Percentiles rank a stretch among this genome's conserved stretches.
Conservation (phyloP, 2,797 vertebrate species). For the Darevskia mixta region DNA sequence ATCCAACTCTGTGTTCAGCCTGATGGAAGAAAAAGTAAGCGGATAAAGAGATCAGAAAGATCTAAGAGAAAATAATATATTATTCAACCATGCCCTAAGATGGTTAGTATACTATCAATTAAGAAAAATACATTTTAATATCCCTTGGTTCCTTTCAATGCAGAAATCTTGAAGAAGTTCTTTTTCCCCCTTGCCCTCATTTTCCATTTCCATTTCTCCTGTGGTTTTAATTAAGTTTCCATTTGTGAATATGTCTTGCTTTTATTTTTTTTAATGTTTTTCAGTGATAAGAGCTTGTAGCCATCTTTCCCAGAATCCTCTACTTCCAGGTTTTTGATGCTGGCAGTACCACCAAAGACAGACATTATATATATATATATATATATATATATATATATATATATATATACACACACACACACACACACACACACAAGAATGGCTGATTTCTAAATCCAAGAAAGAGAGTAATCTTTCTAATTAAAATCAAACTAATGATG, state of each 20-base stretch:
- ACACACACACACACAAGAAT: constrained; percentile 8
- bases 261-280: constrained; percentile 60
- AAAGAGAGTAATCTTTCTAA: constrained; percentile 60
- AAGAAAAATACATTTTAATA: neutral
- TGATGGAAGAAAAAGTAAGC: neutral
- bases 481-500: constrained; percentile 71
- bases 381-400: too few relatives aligned
- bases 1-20: constrained; percentile 1
- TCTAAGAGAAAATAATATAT: constrained; percentile 33
- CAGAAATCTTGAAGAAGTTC: constrained; percentile 53
- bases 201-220: constrained; percentile 63
- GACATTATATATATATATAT: too few relatives aligned
- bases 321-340: constrained; percentile 73
- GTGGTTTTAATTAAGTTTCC: constrained; percentile 72
- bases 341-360: constrained; percentile 56
- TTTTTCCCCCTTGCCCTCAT: constrained; percentile 56
- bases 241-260: constrained; percentile 54
- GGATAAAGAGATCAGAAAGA: constrained; percentile 38
- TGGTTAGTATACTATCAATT: constrained; percentile 30
- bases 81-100: constrained; percentile 36
- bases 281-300: constrained; percentile 64
- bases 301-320: constrained; percentile 59
- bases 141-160: constrained; percentile 41
- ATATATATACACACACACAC: neutral
- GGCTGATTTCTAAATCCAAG: constrained; percentile 69